Base-by-base conservation (phyloP, 2,797 vertebrate genomes). In the Acrossocheilus wenchowensis region DNA sequence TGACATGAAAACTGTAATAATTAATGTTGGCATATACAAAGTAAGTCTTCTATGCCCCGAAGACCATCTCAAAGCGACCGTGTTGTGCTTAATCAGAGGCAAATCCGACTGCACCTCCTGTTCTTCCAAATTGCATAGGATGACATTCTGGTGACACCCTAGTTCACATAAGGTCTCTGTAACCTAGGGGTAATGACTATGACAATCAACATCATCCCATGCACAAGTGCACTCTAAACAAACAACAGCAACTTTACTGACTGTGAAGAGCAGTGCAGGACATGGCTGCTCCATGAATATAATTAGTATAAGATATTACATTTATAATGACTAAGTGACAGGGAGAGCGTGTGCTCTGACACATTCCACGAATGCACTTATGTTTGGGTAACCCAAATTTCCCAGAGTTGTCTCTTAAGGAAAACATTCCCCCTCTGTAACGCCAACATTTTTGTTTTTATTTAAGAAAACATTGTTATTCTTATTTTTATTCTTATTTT, bases 151-250 rank as follows among this genome's bases (percentile, higher is more conserved):
- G 43, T 14, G 62, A 68, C 62, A 48, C n/a, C 17, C 66, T 54
- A 45, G 85, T 72, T 77, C 81, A 81, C 45, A 69, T 62, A 48
- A 87, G 85, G 85, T 75, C 71, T 54, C n/a, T 9, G 73, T 30
- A 81, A 79, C 60, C 77, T 52, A 36, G 50, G 45, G 66, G 69
- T 48, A 77, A 85, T 57, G 83, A 88, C 54, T 82, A 36, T 69
- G 50, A 60, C 66, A 77, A 64, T 78, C 60, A 85, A 60, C 71
- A 71, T 75, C 71, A 54, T 81, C 43, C 62, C 62, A 66, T 81
- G 62, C 41, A 81, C 26, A 81, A 81, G 6, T 66, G 79, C 79
- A 81, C 41, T 81, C 26, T 68, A 81, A 71, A 57, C 81, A 82
- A 39, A 69, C 81, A 82, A 72, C 43, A 41, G 43, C n/a, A 57